Evolutionary conservation across 2,888 invertebrate species (phyloP), one percentile per base, ranked within the genome.

Genomic region (Aquatica leii): DNA sequence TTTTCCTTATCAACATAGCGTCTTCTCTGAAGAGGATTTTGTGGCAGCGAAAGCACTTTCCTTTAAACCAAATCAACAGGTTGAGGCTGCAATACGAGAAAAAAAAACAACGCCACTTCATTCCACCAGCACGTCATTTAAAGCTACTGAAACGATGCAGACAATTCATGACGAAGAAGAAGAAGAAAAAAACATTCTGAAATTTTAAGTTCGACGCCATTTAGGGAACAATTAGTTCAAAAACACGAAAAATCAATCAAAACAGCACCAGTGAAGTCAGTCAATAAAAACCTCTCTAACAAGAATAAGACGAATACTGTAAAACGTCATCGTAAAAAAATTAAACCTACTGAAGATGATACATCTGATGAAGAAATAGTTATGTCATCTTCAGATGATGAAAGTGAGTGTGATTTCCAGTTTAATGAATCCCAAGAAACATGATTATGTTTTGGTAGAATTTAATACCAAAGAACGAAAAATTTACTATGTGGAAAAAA

Each of bases 361-460:
- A 37, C 11, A 12, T 37, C 37, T 12, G 14, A 37, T 12, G 43
- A 43, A 43, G 43, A 43, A 43, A 43, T 43, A 15, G 17, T 43
- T 43, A 43, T 37, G 11, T 37, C 37, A 12, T 11, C 37, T 37
- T 37, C 37, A 37, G 37, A 37, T 37, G 37, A 37, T 37, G 37
- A 37, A 37, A 37, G 37, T 37, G 37, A 11, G 11, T 9, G 37
- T 37, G 12, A 37, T 43, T 14, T 14, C 43, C 43, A 43, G 43
- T 43, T 43, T 43, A 43, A 43, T 43, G 43, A 43, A 14, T 17
- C 15, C 17, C 3, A 37, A 43, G 17, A 43, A 43, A 43, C 43
- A 43, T 43, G 43, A 43, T 17, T 43, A 43, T 43, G 43, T 43
- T 43, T 43, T 43, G 17, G 43, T 43, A 43, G 43, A 43, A 43